Conservation (phyloP, 64 coral and sea anemone species). For the Porites australiensis region DNA sequence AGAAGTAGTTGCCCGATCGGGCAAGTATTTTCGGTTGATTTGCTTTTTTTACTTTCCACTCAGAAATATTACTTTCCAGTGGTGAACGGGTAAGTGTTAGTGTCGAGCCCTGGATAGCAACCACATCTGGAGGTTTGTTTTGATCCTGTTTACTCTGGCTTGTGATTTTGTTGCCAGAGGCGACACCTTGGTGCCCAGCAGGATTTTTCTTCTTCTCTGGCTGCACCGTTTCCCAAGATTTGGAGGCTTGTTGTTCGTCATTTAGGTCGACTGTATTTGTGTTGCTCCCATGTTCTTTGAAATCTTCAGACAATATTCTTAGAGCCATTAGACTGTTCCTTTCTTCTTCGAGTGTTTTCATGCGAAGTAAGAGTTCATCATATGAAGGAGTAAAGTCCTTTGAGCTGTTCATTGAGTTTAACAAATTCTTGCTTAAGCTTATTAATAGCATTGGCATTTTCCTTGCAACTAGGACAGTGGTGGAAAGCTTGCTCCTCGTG, state of each 20-base stretch:
- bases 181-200: background rate
- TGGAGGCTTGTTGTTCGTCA: background rate
- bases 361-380: conserved; percentile 19
- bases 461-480: too few species aligned
- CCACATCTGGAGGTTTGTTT: conserved; percentile 31
- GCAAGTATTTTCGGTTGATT: too few species aligned
- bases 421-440: background rate
- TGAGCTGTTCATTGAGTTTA: background rate
- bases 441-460: too few species aligned
- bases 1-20: too few species aligned
- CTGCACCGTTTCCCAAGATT: conserved; percentile 8
- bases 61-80: too few species aligned
- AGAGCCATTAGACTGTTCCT: conserved; percentile 15
- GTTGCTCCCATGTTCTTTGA: background rate
- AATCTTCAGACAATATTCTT: conserved; percentile 15
- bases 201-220: background rate
- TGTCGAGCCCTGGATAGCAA: too few species aligned
- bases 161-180: conserved; percentile 2
- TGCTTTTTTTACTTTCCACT: too few species aligned
- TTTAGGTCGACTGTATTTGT: background rate
- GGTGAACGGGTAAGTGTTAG: too few species aligned
- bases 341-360: conserved; percentile 20
- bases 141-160: conserved; percentile 2
- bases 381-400: background rate
- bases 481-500: too few species aligned